Percentiles rank a stretch among this genome's conserved stretches.
Conservation (phyloP, 1,140 invertebrate species). For the Geopemphigus sp. region DNA sequence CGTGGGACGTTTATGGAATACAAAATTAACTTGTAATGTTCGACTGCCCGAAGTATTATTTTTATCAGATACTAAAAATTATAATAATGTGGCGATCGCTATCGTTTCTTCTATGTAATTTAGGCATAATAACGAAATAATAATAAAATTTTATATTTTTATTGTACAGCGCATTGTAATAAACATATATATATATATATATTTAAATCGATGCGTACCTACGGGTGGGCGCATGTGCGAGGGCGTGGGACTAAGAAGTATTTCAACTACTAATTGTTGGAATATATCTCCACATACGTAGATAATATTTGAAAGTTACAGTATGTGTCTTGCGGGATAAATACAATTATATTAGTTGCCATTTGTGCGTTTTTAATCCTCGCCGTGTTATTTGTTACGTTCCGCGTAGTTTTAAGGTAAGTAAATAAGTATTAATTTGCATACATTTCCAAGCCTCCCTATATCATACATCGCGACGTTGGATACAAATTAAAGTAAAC, state of each 20-base stretch:
- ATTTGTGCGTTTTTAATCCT: no score
- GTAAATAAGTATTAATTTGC: neutral
- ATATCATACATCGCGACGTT: neutral
- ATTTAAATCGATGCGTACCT: neutral
- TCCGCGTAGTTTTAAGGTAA: no score
- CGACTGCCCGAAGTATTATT: neutral
- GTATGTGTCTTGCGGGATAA: no score
- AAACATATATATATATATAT: neutral
- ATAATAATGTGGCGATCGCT: slow-evolving; percentile 6
- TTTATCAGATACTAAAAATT: slow-evolving; percentile 3
- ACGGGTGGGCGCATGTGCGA: neutral
- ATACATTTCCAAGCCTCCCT: neutral
- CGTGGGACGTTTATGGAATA: neutral
- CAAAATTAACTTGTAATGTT: neutral
- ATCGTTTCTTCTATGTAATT: slow-evolving; percentile 6
- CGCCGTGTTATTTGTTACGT: no score
- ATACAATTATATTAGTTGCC: no score
- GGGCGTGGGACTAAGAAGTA: neutral
- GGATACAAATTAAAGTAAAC: slow-evolving; percentile 14
- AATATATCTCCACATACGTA: no score
- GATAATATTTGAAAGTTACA: no score
- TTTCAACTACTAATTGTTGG: neutral
- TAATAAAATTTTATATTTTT: neutral
- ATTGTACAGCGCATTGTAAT: neutral
- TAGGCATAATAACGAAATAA: neutral